Base-by-base conservation (phyloP, 2,797 vertebrate genomes). In the Pseudochaenichthys georgianus region DNA sequence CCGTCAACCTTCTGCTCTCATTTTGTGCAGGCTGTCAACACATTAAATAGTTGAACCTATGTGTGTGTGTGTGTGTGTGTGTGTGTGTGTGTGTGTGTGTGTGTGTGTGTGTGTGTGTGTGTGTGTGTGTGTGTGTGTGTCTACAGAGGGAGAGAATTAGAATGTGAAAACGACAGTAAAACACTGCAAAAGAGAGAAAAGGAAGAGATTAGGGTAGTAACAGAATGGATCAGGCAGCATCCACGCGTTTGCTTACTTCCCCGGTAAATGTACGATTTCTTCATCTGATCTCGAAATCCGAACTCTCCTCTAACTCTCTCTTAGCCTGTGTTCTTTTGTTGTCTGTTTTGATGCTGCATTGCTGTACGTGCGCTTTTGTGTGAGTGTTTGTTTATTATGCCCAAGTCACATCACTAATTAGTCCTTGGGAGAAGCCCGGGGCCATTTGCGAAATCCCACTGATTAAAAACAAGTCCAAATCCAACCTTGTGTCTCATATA, bases 331-430 rank as follows among this genome's bases (percentile, higher is more conserved):
- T 80, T 73, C 57, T 68, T 73, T 86, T 76, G 77, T 70, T 66
- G 28, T 78, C 43, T 71, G 71, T 90, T 89, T 87, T 89, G 85
- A 88, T 80, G 80, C 77, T 67, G 70, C 68, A 45, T 69, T 69
- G 57, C 70, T 76, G 73, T 64, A 75, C 45, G 48, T 10, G 15
- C 3, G 5, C 23, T 42, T 62, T 23, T 62, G 47, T 62, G 77
- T 45, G 70, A 73, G 79, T 89, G 88, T 91, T 93, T 93, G 93
- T 94, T 93, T 93, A 93, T 94, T 92, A 90, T 88, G 84, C 87
- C 58, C 73, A 87, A 94, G 93, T 92, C 94, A 92, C 93, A 94
- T 93, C 90, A 81, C 93, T 95, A 95, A 95, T 95, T 94, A 94
- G 93, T 93, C 94, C 93, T 93, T 88, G 87, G 90, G 95, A 95